phyloP scores from a whole-genome alignment of 53 echinoderm and acorn worm species.

The Paelopatides confundens region DNA sequence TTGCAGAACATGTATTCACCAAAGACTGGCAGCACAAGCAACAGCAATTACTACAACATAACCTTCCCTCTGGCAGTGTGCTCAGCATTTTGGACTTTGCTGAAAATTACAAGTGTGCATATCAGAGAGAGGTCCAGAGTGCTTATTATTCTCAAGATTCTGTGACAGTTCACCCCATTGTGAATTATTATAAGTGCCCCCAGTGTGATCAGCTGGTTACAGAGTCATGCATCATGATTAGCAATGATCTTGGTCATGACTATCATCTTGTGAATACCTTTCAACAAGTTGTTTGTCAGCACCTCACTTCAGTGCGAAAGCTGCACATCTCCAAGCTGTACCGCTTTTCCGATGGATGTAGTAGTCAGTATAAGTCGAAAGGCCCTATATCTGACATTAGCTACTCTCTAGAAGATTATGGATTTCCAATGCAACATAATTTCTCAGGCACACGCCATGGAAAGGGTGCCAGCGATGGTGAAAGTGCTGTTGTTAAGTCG shows the following conservation, averaged over 20 bases:
- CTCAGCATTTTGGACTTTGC: slow-evolving; percentile 55
- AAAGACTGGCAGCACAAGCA: slow-evolving; percentile 64
- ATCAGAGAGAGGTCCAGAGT: slow-evolving; percentile 63
- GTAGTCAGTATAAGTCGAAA: slow-evolving; percentile 61
- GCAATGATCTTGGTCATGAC: slow-evolving; percentile 55
- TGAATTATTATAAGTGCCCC: slow-evolving; percentile 53
- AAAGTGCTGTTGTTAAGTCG: slow-evolving; percentile 73
- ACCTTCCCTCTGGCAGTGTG: slow-evolving; percentile 25
- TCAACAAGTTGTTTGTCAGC: slow-evolving; percentile 30
- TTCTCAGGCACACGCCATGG: slow-evolving; percentile 68
- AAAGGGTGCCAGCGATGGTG: slow-evolving; percentile 80
- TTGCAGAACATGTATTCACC: slow-evolving; percentile 46
- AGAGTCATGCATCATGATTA: slow-evolving; percentile 49
- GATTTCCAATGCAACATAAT: slow-evolving; percentile 29
- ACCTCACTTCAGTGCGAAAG: slow-evolving; percentile 22
- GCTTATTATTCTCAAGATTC: slow-evolving; percentile 70
- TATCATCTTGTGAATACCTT: slow-evolving; percentile 66
- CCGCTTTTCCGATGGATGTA: slow-evolving; percentile 66
- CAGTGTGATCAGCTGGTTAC: slow-evolving; percentile 22
- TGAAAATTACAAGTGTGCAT: slow-evolving; percentile 61
- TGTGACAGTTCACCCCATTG: slow-evolving; percentile 61
- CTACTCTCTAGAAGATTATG: slow-evolving; percentile 13
- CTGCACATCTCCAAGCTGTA: slow-evolving; percentile 16
- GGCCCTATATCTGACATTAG: slow-evolving; percentile 51
- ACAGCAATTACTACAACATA: neutral